These are phyloP conservation scores for Lepidocyrtoides sp. DNA, from an alignment of 2,888 invertebrate species.

Conservation along the genomic window DNA sequence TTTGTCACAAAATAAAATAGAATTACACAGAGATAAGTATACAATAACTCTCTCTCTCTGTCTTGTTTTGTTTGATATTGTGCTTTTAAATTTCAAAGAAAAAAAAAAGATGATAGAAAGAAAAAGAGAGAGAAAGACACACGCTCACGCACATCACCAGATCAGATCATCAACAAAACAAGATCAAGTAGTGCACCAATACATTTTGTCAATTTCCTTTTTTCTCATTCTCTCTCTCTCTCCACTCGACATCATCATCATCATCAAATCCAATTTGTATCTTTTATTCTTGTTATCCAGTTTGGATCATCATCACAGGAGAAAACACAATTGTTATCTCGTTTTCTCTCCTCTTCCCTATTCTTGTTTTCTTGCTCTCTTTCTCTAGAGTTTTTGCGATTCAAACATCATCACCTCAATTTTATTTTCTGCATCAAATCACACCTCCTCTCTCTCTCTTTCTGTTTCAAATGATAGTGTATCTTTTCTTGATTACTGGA, in stretches of 20 bases:
- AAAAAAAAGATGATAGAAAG: neutral
- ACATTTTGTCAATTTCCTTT: conserved; percentile 67
- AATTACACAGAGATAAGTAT: neutral
- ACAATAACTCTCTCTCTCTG: neutral
- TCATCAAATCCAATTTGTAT: conserved; percentile 71
- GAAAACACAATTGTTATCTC: conserved; percentile 11
- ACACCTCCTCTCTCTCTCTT: neutral
- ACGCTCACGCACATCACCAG: neutral
- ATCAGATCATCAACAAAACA: conserved; percentile 26
- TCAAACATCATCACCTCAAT: conserved; percentile 59
- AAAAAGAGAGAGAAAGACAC: conserved; percentile 7
- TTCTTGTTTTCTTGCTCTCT: too few species aligned
- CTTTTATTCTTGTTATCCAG: conserved; percentile 54
- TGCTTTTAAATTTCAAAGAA: neutral
- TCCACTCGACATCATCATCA: neutral
- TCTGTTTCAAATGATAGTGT: neutral
- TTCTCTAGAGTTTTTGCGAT: neutral
- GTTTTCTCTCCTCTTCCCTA: neutral
- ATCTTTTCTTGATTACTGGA: conserved; percentile 23
- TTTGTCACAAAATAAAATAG: neutral
- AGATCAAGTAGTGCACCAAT: neutral
- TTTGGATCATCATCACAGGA: conserved; percentile 38
- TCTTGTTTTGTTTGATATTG: neutral
- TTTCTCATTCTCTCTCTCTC: too few species aligned
- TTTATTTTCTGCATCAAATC: conserved; percentile 67